Evolutionary conservation across 2,797 vertebrate genomes (phyloP), one percentile per base, ranked within the genome.

Genomic region (Pipistrellus nathusii): DNA sequence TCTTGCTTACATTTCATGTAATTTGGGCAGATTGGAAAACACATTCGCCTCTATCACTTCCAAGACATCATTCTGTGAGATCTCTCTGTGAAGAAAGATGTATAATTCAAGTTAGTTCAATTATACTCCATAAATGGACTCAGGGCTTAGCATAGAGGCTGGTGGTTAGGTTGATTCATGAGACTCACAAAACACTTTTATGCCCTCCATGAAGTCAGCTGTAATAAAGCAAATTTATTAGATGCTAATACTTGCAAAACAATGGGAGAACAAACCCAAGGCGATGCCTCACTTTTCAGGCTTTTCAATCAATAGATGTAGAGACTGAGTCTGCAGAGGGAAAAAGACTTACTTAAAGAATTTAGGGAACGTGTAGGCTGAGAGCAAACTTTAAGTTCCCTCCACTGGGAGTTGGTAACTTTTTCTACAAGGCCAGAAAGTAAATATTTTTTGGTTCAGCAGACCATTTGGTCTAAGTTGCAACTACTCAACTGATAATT

Each of bases 1-100:
- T 86, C 44, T 92, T 97, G 97, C 98, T 98, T 98, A 98, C 98
- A 98, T 98, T 98, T 98, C 98, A 88, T 98, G 98, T 91, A 98
- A 97, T 78, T 98, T 98, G 88, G 98, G 98, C 92, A 98, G 98
- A 85, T 90, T 97, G 93, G 98, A 98, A 98, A 98, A 98, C 77
- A 98, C 98, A 76, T 98, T 97, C 38, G 98, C 98, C 94, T 98
- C 98, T 97, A 98, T 98, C 86, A 96, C 98, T 97, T 98, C 98
- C 97, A 98, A 97, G 92, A 97, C 98, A 86, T 98, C 98, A 68
- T 98, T 98, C 95, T 98, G 98, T 44, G 98, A 98, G 96, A 98
- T 98, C 96, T 98, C 98, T 98, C 98, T 98, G 98, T 77, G 97
- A 97, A 97, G 97, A 76, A 97, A 97, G 38, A 96, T 92, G 93